Evolutionary conservation across 1,140 invertebrate genomes (phyloP), one percentile per base, ranked within the genome.

Genomic region (Habropoda laboriosa): DNA sequence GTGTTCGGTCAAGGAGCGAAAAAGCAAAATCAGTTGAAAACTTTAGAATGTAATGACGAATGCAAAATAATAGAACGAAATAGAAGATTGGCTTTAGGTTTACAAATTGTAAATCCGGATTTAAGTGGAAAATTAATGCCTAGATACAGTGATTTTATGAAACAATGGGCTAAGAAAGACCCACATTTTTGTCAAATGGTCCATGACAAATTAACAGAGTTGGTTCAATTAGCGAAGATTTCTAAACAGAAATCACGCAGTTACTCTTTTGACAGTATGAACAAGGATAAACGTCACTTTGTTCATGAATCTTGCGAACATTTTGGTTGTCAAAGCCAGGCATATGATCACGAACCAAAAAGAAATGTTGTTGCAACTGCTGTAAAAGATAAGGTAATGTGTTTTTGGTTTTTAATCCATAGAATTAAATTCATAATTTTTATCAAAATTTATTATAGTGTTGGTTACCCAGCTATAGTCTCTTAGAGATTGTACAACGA

Each of bases 311-410:
- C 98, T 87, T 98, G 97, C 81, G 97, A 98, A 89, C 97, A 97
- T 90, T 99, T 99, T 94, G 98, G 98, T 3, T 97, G 98, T 86
- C 96, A 98, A 89, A 98, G 97, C 79, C 95, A 97, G 60, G 97
- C 98, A 60, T 99, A 98, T 90, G 98, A 99, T 93, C 95, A 96
- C 40, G 98, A 99, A 90, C 98, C 98, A 0, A 98, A 99, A 89
- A 94, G 98, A 76, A 99, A 99, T 93, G 96, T 99, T 16, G 97
- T 99, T 35, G 98, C 97, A 8, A 99, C 97, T 30, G 98, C 98
- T 45, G 94, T 95, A 58, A 97, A 95, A 89, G 96, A 97, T 81
- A 96, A 95, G 93, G 96, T 96, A 78, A 75, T 47, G 24, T n/a
- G 57, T 76, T 79, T 53, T 57, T 81, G 18, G 7, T 40, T 24